Percentiles rank a stretch among this genome's conserved stretches.
phyloP scores from a whole-genome alignment of 2,888 invertebrate species.

The Lobophora halterata region DNA sequence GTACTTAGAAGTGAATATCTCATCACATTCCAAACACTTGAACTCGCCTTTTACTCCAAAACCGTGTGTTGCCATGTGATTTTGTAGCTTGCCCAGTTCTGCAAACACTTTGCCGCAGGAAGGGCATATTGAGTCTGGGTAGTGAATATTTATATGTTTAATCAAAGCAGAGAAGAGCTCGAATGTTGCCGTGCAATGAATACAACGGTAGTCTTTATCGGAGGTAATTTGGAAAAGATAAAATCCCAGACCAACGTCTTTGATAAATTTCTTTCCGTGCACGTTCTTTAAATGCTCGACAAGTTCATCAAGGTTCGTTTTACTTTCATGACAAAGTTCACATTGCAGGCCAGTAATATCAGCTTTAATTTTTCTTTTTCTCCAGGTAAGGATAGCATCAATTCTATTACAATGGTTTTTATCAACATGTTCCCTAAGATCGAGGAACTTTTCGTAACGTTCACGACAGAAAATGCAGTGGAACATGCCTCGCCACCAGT shows the following conservation, averaged over 20 bases:
- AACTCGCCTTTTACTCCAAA: conserved; percentile 26
- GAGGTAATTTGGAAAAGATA: conserved; percentile 50
- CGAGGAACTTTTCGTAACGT: conserved; percentile 56
- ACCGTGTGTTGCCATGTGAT: conserved; percentile 19
- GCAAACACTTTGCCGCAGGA: conserved; percentile 59
- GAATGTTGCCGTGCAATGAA: conserved; percentile 54
- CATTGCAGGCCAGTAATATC: conserved; percentile 61
- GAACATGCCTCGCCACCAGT: conserved; percentile 63
- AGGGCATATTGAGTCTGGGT: conserved; percentile 65
- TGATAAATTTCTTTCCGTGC: conserved; percentile 54
- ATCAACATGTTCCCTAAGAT: conserved; percentile 51
- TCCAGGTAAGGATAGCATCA: conserved; percentile 30
- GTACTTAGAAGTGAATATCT: conserved; percentile 46
- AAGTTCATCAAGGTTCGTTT: conserved; percentile 48
- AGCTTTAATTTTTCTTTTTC: conserved; percentile 53
- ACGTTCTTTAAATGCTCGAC: conserved; percentile 50
- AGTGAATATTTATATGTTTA: conserved; percentile 64
- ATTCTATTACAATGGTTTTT: conserved; percentile 50
- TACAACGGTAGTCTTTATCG: conserved; percentile 50
- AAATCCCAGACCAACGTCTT: conserved; percentile 52
- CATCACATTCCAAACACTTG: conserved; percentile 59
- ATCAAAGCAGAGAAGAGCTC: conserved; percentile 61
- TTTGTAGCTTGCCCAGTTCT: conserved; percentile 18
- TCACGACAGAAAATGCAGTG: conserved; percentile 59
- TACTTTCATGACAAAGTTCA: conserved; percentile 46